Base-by-base conservation (phyloP, 1,140 invertebrate species). In the Thereuonema tuberculata region DNA sequence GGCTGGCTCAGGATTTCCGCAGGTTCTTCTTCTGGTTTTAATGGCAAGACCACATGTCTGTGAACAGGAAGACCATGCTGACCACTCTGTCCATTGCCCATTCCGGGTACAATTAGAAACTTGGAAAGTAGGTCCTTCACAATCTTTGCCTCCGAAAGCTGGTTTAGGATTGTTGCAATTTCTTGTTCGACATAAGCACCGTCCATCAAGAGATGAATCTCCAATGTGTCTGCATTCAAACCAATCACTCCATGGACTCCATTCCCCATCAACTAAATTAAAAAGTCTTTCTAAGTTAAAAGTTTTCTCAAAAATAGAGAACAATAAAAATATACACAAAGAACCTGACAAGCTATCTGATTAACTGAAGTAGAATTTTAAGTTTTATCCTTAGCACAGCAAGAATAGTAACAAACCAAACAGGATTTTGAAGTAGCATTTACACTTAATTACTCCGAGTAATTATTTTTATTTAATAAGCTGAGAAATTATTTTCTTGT, bases 91-190 rank as follows among this genome's bases (percentile, higher is more conserved):
- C 76, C 76, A 77, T 17, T 68, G 67, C 24, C 77, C 76, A 67
- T 77, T 66, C 59, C 70, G 67, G 50, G 68, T 76, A 66, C 79
- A 81, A 57, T 77, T 78, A 1, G 71, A 64, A 0, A 79, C 75
- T 66, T 80, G 74, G 9, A 73, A 71, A 55, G 63, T 70, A 2
- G 70, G 63, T 2, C 77, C 76, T 24, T 66, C 48, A 62, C 77
- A 80, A 43, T 64, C 56, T 14, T 73, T 70, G 1, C 93, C 93
- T 0, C 86, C 88, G 68, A 87, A 80, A 48, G 79, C 76, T 0
- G 91, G 87, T n/a, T 76, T 73, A 0, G 91, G 91, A 70, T 89
- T 89, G 67, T 88, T 83, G 69, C 91, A 95, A 1, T 79, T 75
- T 0, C 90, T 75, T 1, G 79, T 82, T 31, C 85, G 80, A 68